Evolutionary conservation across 2,113 vertebrate genomes (phyloP), one percentile per base, ranked within the genome.

Genomic region (Pelmatolapia mariae): DNA sequence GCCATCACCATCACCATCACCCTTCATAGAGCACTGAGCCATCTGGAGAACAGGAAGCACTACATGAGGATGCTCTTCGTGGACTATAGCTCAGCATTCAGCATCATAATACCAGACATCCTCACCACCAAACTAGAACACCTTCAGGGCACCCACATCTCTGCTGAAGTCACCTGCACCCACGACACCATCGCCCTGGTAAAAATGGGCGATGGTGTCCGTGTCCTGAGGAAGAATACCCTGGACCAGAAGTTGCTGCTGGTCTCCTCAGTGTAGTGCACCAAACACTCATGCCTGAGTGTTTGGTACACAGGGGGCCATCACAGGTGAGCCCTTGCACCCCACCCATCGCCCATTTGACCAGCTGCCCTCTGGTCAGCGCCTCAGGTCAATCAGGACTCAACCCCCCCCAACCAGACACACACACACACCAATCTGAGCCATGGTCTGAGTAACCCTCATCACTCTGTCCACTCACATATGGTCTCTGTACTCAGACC

Each of bases 391-490:
- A 40, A 5, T 40, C 38, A 40, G 38, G 5, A 26, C 24, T 38
- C 36, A 10, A 38, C 4, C 36, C 36, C 36, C 36, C 9, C 24
- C 24, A 24, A 24, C 24, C 24, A 24, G 24, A 24, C 24, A 24
- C 24, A 26, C 24, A 26, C 26, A 26, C 38, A 43, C 40, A 11
- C 59, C 59, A 33, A 4, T 63, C 59, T 63, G 59, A 63, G 5
- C 59, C 59, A 19, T 4, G 29, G 59, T 0, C 29, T 11, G 9
- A 19, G 59, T 0, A 0, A 18, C 16, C 4, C 16, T 63, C 16
- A 63, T 33, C 59, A 33, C 29, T 33, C 16, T 63, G 59, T 63
- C 59, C 4, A 63, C 59, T 63, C 1, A 19, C 4, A 36, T 11
- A 63, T 0, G 29, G 57, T 33, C 57, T 33, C 57, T 61, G 16